Evolutionary conservation across 2,888 invertebrate species (phyloP).

Genomic region (Elegia similella): DNA sequence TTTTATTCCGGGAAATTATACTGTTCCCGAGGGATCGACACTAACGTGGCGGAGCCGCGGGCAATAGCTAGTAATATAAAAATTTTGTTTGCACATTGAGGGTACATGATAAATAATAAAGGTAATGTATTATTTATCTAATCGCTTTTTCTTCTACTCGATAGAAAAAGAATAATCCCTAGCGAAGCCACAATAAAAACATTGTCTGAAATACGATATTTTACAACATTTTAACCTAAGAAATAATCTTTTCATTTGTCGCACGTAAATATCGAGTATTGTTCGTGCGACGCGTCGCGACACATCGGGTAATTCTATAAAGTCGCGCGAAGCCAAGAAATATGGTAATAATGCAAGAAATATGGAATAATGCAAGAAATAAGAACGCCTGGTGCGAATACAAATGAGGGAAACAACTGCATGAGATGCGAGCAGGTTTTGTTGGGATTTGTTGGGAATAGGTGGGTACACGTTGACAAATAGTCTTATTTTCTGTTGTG

Average conservation of each 20-base stretch:
- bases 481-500: neutral
- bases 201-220: too few relatives aligned
- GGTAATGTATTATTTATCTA: too few relatives aligned
- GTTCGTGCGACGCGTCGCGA: conserved; percentile 6
- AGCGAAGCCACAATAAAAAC: too few relatives aligned
- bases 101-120: too few relatives aligned
- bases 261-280: conserved; percentile 9
- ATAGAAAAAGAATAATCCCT: too few relatives aligned
- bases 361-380: conserved; percentile 25
- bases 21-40: too few relatives aligned
- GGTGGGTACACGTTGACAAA: neutral
- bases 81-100: too few relatives aligned
- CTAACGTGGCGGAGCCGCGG: too few relatives aligned
- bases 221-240: neutral
- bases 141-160: too few relatives aligned
- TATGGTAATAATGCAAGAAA: conserved; percentile 17
- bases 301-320: conserved; percentile 16
- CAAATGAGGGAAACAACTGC: conserved; percentile 17
- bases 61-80: too few relatives aligned
- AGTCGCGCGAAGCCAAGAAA: conserved; percentile 15
- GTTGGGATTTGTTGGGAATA: neutral
- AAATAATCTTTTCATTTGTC: conserved; percentile 1
- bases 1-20: too few relatives aligned
- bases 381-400: conserved; percentile 21
- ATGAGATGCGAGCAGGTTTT: neutral